phyloP scores from a whole-genome alignment of 2,888 invertebrate genomes.

The Callinectes sapidus region DNA sequence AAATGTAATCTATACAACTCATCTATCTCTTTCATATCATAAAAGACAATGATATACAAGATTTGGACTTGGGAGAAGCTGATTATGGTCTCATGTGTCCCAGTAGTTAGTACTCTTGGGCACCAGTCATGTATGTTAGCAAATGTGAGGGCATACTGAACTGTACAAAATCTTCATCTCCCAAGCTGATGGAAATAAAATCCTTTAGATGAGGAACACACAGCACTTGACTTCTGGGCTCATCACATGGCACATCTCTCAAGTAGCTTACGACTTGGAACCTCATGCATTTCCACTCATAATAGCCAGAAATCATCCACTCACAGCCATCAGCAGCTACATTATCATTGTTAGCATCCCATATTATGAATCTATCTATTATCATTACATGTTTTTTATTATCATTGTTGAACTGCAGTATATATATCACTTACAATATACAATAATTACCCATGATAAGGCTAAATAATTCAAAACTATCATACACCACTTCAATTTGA shows the following conservation, averaged over 20 bases:
- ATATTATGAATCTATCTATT: neutral
- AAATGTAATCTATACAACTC: slow-evolving; percentile 1
- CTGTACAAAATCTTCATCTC: neutral
- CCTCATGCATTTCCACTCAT: slow-evolving; percentile 6
- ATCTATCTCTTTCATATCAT: slow-evolving; percentile 11
- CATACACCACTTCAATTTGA: slow-evolving; percentile 18
- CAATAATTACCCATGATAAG: slow-evolving; percentile 8
- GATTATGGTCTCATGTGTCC: neutral
- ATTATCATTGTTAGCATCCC: slow-evolving; percentile 23
- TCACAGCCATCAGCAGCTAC: slow-evolving; percentile 17
- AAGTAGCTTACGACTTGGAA: neutral
- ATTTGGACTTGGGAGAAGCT: neutral
- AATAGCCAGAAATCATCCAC: neutral
- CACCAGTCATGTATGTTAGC: neutral
- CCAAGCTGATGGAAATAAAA: slow-evolving; percentile 2
- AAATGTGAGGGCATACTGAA: neutral
- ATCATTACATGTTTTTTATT: neutral
- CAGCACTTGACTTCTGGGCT: slow-evolving; percentile 2
- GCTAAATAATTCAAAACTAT: slow-evolving; percentile 9
- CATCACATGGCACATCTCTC: slow-evolving; percentile 23
- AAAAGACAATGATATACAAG: neutral
- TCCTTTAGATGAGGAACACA: neutral
- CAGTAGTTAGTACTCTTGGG: neutral
- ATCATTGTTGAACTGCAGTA: slow-evolving; percentile 28
- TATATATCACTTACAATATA: neutral